Evolutionary conservation across 2,113 vertebrate genomes (phyloP).

Genomic region (Emydura subglobosa): DNA sequence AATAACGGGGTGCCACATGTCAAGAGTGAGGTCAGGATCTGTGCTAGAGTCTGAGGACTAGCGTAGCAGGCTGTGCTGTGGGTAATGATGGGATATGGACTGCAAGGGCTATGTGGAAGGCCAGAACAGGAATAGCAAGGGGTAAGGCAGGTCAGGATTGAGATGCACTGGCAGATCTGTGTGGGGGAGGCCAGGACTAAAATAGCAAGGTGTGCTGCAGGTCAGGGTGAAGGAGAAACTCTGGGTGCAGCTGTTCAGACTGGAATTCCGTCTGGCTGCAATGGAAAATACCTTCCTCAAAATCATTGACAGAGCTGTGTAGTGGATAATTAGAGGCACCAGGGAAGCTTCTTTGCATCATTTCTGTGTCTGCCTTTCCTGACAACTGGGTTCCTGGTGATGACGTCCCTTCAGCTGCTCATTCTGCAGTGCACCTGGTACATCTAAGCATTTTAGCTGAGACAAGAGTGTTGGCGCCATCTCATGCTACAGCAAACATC

Average conservation of each 20-base stretch:
- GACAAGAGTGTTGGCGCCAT: not conserved
- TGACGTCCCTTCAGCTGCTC: constrained; percentile 1
- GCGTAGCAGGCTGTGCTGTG: not conserved
- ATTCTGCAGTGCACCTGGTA: constrained; percentile 6
- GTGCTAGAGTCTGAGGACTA: not conserved
- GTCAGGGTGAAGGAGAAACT: not conserved
- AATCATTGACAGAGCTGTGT: not conserved
- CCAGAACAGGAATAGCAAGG: not conserved
- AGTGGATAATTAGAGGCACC: not conserved
- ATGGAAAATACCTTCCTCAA: not conserved
- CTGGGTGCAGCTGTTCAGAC: accelerated
- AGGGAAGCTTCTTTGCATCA: not conserved
- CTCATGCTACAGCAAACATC: not conserved
- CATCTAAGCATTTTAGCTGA: constrained; percentile 15
- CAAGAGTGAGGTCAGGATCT: not conserved
- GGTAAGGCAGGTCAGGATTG: not conserved
- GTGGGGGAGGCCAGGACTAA: not conserved
- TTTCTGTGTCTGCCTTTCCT: constrained; percentile 23
- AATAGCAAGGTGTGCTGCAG: not conserved
- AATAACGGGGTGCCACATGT: not conserved
- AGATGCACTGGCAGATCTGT: not conserved
- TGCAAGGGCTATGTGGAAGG: not conserved
- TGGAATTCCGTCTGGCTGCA: not conserved
- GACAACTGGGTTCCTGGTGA: constrained; percentile 26
- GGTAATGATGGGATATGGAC: not conserved